phyloP scores from a whole-genome alignment of 2,888 invertebrate species.

The Coelogynopora nodosa region DNA sequence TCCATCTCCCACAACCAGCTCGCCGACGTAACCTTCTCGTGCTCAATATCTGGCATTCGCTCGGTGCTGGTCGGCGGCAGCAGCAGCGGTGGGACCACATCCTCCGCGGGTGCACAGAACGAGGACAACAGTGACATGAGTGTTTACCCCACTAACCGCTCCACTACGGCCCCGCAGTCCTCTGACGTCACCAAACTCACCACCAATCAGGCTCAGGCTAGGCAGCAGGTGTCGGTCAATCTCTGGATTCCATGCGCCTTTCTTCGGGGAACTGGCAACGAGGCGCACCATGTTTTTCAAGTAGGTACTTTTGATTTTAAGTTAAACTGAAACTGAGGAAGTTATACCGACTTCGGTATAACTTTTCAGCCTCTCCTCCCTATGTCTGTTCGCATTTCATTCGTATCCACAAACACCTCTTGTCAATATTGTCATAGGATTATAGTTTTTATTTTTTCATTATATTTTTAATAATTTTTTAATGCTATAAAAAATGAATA shows the following conservation, averaged over 20 bases:
- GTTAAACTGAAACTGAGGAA: no score
- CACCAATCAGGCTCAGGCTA: no score
- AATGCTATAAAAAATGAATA: no score
- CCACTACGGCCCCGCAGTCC: background rate
- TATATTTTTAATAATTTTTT: no score
- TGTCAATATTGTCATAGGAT: no score
- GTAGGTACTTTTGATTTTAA: background rate
- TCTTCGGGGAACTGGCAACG: background rate
- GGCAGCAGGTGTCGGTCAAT: background rate
- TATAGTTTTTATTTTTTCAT: no score
- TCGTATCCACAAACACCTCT: no score
- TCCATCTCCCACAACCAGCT: background rate
- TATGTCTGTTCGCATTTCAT: no score
- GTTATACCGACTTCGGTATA: no score
- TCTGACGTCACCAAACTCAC: no score
- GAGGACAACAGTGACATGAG: background rate
- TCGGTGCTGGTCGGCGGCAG: background rate
- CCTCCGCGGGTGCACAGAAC: background rate
- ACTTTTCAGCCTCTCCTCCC: no score
- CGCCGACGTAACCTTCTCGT: background rate
- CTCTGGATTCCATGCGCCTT: background rate
- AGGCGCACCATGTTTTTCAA: background rate
- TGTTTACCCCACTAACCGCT: background rate
- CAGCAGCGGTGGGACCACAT: background rate
- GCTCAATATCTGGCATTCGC: background rate